Evolutionary conservation across 2,797 vertebrate genomes (phyloP), one percentile per base, ranked within the genome.

Genomic region (Botia kubotai): DNA sequence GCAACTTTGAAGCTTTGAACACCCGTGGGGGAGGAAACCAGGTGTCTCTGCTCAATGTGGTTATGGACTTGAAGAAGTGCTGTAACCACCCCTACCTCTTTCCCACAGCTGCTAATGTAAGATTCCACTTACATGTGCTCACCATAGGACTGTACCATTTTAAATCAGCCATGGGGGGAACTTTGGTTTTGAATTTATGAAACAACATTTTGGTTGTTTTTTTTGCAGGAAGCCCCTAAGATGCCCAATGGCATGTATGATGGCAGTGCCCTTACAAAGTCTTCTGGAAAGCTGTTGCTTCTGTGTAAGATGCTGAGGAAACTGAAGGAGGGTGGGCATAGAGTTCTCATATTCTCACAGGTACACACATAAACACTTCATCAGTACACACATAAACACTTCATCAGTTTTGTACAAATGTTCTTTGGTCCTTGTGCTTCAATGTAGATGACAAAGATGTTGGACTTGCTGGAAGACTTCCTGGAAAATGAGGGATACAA

Each of bases 171-270:
- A 72, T 4, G 55, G 17, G 13, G 23, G 17, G 2, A 69, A 26
- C 48, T 11, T 68, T 8, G 63, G 16, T 14, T n/a, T 16, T 19
- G 29, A 12, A 36, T 4, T 0, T 48, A 50, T 3, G n/a, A 66
- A 0, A 78, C n/a, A n/a, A 29, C 55, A n/a, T 43, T 14, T 26
- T 82, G 23, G 69, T 55, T 26, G 80, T 12, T 43, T 65, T 80
- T 14, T 48, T 65, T 81, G 63, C 77, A 99, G 98, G 98, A 99
- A 93, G 98, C 98, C 36, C 95, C 98, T 58, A 99, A 98, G 93
- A 97, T 99, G 94, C 98, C 98, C 63, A 99, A 99, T 82, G 98
- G 98, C 86, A 99, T 99, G 97, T 99, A 98, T 79, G 98, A 99
- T 87, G 98, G 98, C 69, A 95, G 93, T 50, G 93, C 97, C 48